Percentiles rank a stretch among this genome's conserved stretches.
phyloP scores from a whole-genome alignment of 2,888 invertebrate species.

The Dynastes grantii region DNA sequence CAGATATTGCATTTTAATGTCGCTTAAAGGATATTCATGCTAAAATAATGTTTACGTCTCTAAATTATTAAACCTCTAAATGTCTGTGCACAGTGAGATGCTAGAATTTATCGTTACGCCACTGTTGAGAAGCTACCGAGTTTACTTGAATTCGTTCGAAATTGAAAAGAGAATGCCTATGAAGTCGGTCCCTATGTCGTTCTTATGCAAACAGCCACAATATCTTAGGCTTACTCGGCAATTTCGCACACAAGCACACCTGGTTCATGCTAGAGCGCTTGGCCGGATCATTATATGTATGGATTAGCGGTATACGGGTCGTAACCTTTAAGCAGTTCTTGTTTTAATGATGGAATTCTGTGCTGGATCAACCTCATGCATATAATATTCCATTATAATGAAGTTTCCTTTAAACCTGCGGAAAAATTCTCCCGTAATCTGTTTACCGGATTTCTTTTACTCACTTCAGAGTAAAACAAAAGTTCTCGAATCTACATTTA shows the following conservation, averaged over 20 bases:
- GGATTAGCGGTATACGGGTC: conserved; percentile 58
- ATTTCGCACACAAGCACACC: conserved; percentile 60
- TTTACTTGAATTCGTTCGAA: conserved; percentile 53
- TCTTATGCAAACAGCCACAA: conserved; percentile 60
- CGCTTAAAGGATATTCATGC: neutral
- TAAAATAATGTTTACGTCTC: neutral
- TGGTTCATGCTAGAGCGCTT: conserved; percentile 55
- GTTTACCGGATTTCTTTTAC: neutral
- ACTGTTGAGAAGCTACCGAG: conserved; percentile 1
- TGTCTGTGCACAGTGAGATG: neutral
- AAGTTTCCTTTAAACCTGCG: conserved; percentile 20
- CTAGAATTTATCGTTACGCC: conserved; percentile 22
- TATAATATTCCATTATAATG: conserved; percentile 47
- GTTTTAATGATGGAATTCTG: conserved; percentile 56
- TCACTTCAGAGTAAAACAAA: neutral
- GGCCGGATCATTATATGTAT: conserved; percentile 59
- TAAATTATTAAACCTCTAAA: neutral
- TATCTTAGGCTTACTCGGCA: conserved; percentile 58
- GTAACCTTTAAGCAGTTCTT: conserved; percentile 58
- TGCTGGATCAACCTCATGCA: conserved; percentile 40
- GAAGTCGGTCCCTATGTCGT: conserved; percentile 54
- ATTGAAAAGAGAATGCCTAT: conserved; percentile 56
- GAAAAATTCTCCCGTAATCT: conserved; percentile 12
- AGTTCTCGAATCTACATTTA: neutral
- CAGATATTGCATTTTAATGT: neutral